Evolutionary conservation across 92 coral and sea anemone species (phyloP).

Genomic region (Chrysogorgia sp.): DNA sequence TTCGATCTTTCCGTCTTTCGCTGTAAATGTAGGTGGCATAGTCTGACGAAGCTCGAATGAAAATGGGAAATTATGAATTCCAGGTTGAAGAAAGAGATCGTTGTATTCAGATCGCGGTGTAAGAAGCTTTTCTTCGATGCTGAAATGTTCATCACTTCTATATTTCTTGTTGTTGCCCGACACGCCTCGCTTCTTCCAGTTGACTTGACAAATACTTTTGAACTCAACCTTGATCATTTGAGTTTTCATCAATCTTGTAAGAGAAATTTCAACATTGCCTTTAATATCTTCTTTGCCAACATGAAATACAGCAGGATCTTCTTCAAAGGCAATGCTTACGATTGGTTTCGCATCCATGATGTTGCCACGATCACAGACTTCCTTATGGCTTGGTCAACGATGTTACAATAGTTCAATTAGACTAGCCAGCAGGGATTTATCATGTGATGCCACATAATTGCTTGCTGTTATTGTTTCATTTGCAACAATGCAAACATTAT

Average conservation of each 20-base stretch:
- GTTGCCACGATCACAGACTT: background rate
- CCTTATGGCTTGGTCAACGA: background rate
- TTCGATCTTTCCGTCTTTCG: slow-evolving; percentile 27
- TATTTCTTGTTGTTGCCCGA: background rate
- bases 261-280: slow-evolving; percentile 13
- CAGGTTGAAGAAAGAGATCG: slow-evolving; percentile 41
- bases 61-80: slow-evolving; percentile 29
- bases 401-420: background rate
- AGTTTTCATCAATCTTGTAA: slow-evolving; percentile 31
- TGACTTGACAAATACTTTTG: slow-evolving; percentile 17
- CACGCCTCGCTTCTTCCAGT: slow-evolving; percentile 47
- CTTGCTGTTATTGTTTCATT: background rate
- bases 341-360: slow-evolving; percentile 33
- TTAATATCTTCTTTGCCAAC: slow-evolving; percentile 39
- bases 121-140: slow-evolving; percentile 37
- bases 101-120: slow-evolving; percentile 41
- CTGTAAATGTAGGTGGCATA: slow-evolving; percentile 31
- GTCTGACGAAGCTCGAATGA: slow-evolving; percentile 11
- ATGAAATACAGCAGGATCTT: slow-evolving; percentile 6
- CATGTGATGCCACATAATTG: slow-evolving; percentile 1
- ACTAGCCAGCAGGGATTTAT: slow-evolving; percentile 16
- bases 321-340: slow-evolving; percentile 15
- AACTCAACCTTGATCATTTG: slow-evolving; percentile 38
- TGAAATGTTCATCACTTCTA: slow-evolving; percentile 36
- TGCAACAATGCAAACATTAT: no score